These are phyloP conservation scores for Cyclophora albipunctata DNA, from an alignment of 2,888 invertebrate genomes.

Conservation along the genomic window DNA sequence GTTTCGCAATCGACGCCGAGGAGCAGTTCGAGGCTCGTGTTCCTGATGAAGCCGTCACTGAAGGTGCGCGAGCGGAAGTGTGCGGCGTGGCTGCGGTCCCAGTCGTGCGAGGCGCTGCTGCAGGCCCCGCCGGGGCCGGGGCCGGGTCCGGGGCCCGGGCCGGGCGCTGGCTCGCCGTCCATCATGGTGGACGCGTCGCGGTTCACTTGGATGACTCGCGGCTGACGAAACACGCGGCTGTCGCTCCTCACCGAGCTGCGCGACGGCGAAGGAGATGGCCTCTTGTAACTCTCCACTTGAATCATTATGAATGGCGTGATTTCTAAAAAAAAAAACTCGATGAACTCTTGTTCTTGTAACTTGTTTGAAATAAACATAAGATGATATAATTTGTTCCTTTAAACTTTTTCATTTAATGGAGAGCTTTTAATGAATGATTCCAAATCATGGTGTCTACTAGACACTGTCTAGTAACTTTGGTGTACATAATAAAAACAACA, in stretches of 20 bases:
- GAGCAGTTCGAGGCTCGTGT: constrained; percentile 66
- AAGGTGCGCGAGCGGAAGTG: constrained; percentile 68
- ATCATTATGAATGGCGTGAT: constrained; percentile 38
- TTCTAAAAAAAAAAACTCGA: neutral
- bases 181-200: constrained; percentile 71
- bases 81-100: constrained; percentile 49
- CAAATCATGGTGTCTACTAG: no score
- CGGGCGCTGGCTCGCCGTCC: constrained; percentile 46
- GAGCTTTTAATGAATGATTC: no score
- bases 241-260: constrained; percentile 65
- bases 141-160: constrained; percentile 2
- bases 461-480: no score
- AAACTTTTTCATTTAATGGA: no score
- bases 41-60: constrained; percentile 68
- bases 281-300: constrained; percentile 62
- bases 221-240: constrained; percentile 59
- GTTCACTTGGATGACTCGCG: constrained; percentile 68
- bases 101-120: constrained; percentile 29
- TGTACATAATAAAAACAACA: no score
- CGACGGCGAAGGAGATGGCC: constrained; percentile 67
- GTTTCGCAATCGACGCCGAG: constrained; percentile 72
- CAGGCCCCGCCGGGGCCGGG: constrained; percentile 24
- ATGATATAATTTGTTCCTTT: no score
- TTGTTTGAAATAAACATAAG: no score
- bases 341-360: no score